A percentile compares a stretch with the other conserved stretches of the same genome.
These are phyloP conservation scores for Sogatella furcifera DNA, from an alignment of 1,140 invertebrate species.

Conservation along the genomic window DNA sequence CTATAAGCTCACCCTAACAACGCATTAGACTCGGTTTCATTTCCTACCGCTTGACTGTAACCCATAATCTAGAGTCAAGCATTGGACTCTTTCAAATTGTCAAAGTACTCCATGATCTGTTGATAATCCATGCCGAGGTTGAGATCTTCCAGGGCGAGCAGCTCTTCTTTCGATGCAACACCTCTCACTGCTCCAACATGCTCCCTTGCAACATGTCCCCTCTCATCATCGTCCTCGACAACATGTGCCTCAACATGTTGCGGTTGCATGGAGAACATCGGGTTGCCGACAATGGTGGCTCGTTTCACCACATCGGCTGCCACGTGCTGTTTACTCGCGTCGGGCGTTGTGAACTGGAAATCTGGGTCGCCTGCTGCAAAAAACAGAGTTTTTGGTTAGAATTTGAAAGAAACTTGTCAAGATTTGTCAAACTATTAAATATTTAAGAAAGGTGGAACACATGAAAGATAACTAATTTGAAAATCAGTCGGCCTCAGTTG, in stretches of 20 bases:
- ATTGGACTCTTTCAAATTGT: slow-evolving; percentile 83
- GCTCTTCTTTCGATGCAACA: slow-evolving; percentile 31
- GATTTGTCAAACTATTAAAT: too few species aligned
- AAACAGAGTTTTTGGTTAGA: too few species aligned
- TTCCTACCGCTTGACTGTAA: too few species aligned
- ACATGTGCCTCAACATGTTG: slow-evolving; percentile 23
- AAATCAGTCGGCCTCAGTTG: too few species aligned
- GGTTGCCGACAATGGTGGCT: slow-evolving; percentile 76
- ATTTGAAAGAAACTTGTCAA: too few species aligned
- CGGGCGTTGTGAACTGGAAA: slow-evolving; percentile 22
- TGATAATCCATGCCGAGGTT: slow-evolving; percentile 89
- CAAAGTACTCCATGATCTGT: slow-evolving; percentile 94
- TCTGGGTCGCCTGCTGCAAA: slow-evolving; percentile 13
- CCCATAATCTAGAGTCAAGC: slow-evolving; percentile 28
- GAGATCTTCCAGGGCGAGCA: slow-evolving; percentile 56
- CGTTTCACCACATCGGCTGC: slow-evolving; percentile 52
- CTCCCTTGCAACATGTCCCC: too few species aligned
- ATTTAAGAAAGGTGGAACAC: too few species aligned
- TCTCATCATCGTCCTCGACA: slow-evolving; percentile 27
- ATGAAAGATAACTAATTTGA: too few species aligned
- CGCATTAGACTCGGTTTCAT: too few species aligned
- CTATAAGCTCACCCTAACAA: too few species aligned
- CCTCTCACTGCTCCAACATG: slow-evolving; percentile 21
- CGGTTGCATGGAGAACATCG: slow-evolving; percentile 57
- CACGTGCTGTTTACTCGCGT: background rate